Evolutionary conservation across 2,113 vertebrate genomes (phyloP).

Genomic region (Strix uralensis): DNA sequence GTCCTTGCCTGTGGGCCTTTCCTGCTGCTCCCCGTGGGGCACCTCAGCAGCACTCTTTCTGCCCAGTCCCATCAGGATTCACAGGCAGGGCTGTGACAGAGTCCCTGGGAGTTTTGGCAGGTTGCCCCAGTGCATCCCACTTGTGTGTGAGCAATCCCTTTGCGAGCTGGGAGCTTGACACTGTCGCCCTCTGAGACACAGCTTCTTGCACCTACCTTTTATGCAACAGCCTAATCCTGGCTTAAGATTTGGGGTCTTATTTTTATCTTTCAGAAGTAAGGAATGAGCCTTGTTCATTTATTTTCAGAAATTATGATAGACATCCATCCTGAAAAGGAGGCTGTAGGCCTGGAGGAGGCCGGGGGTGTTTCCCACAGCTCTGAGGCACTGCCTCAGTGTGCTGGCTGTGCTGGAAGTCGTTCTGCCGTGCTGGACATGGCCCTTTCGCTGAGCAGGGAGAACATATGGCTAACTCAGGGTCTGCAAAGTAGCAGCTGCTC

Average conservation of each 20-base stretch:
- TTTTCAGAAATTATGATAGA: not conserved
- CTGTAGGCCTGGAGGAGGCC: not conserved
- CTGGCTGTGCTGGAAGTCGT: not conserved
- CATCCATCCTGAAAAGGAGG: not conserved
- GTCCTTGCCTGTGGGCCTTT: not conserved
- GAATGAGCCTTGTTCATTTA: not conserved
- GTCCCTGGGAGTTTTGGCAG: not conserved
- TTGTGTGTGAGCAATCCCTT: too few species aligned
- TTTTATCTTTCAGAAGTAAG: not conserved
- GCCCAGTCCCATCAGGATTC: not conserved
- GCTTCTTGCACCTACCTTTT: not conserved
- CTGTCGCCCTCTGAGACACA: not conserved
- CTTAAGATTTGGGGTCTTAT: not conserved
- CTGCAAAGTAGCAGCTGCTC: not conserved
- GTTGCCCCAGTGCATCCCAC: not conserved
- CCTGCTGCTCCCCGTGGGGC: not conserved
- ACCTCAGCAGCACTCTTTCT: not conserved
- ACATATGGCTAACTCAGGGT: accelerated
- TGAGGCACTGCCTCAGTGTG: not conserved
- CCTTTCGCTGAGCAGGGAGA: too few species aligned
- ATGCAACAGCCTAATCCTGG: not conserved
- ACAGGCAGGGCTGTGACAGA: not conserved
- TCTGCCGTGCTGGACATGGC: not conserved
- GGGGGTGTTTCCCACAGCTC: not conserved
- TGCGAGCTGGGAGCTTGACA: too few species aligned